Conservation (phyloP, 2,888 invertebrate genomes). For the Campoplex nolae region DNA sequence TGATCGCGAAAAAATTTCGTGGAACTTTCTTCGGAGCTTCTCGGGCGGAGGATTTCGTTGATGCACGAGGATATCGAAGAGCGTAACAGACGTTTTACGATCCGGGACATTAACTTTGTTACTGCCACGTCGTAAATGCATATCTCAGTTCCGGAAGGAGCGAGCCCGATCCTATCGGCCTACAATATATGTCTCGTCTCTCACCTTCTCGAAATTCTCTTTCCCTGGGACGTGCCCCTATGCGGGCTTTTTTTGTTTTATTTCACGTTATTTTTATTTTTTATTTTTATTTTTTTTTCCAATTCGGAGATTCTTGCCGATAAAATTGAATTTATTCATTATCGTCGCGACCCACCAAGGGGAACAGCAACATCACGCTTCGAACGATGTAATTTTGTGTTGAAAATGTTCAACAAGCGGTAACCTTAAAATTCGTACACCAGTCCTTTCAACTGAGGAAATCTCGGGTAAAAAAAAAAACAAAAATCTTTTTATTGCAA, state of each 20-base stretch:
- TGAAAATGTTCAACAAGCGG: background rate
- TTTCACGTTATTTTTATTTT: slow-evolving; percentile 2
- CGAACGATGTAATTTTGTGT: slow-evolving; percentile 7
- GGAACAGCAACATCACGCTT: slow-evolving; percentile 15
- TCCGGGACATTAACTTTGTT: slow-evolving; percentile 57
- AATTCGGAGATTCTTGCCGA: slow-evolving; percentile 46
- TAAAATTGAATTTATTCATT: slow-evolving; percentile 59
- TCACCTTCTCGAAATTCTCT: slow-evolving; percentile 32
- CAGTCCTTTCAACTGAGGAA: background rate
- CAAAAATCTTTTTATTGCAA: background rate
- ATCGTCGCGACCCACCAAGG: slow-evolving; percentile 22
- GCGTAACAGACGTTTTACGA: slow-evolving; percentile 45
- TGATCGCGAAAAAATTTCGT: background rate
- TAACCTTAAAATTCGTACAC: background rate
- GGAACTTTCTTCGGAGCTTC: slow-evolving; percentile 4
- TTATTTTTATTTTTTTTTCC: slow-evolving; percentile 44
- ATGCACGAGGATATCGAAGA: slow-evolving; percentile 43
- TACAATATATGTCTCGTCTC: slow-evolving; percentile 48
- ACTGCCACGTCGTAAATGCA: slow-evolving; percentile 61
- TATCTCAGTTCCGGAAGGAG: slow-evolving; percentile 62
- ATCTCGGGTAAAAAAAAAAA: background rate
- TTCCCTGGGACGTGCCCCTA: background rate
- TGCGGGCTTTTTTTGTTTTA: slow-evolving; percentile 1
- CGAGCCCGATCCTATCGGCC: slow-evolving; percentile 43
- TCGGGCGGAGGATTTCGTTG: slow-evolving; percentile 11